A percentile compares a stretch with the other conserved stretches of the same genome.
Conservation (phyloP, 2,888 invertebrate species). For the Drosophila antonietae region DNA sequence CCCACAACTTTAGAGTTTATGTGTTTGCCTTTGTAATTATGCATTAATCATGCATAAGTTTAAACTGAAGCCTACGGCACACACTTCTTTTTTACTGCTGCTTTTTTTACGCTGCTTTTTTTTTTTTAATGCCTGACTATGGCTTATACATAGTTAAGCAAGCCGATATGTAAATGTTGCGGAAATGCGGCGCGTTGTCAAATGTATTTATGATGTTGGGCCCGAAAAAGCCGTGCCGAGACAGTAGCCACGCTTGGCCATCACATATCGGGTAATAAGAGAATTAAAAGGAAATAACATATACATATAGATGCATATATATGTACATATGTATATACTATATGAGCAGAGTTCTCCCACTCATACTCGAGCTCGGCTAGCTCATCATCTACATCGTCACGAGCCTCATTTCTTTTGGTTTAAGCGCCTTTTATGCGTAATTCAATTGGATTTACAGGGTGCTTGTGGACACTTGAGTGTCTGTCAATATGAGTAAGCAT, state of each 20-base stretch:
- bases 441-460: constrained; percentile 79
- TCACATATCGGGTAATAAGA: constrained; percentile 70
- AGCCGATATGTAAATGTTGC: constrained; percentile 72
- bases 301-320: not conserved
- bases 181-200: constrained; percentile 64
- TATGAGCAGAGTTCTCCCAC: not conserved
- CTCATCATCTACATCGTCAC: constrained; percentile 45
- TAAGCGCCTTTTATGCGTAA: constrained; percentile 78
- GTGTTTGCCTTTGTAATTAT: constrained; percentile 77
- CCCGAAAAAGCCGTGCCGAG: constrained; percentile 11
- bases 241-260: constrained; percentile 43
- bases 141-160: constrained; percentile 40
- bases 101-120: not conserved
- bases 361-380: constrained; percentile 7
- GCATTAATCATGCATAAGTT: constrained; percentile 79
- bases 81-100: not conserved
- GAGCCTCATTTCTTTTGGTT: constrained; percentile 69
- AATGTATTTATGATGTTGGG: constrained; percentile 67
- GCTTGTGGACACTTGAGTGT: constrained; percentile 77
- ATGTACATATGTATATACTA: no score
- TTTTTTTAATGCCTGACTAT: constrained; percentile 39
- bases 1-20: constrained; percentile 56
- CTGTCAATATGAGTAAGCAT: constrained; percentile 64
- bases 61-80: constrained; percentile 41
- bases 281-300: constrained; percentile 72